phyloP scores from a whole-genome alignment of 1,140 invertebrate species.

The Tetramorium parvispinum region DNA sequence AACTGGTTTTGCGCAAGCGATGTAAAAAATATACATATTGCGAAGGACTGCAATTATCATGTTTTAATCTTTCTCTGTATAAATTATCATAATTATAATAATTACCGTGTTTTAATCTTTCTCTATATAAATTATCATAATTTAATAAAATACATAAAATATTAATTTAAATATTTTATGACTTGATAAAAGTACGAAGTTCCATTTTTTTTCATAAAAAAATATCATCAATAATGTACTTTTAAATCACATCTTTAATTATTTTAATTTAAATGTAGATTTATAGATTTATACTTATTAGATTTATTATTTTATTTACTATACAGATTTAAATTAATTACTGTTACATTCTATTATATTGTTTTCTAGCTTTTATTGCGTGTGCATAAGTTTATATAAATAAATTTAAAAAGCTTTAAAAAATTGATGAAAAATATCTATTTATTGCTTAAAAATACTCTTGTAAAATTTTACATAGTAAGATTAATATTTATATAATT shows the following conservation, averaged over 20 bases:
- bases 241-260: neutral
- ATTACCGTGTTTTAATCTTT: neutral
- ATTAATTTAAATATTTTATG: neutral
- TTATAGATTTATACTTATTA: neutral
- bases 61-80: neutral
- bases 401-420: neutral
- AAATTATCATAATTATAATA: neutral
- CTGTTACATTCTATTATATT: neutral
- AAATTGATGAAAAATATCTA: neutral
- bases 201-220: neutral
- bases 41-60: neutral
- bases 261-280: neutral
- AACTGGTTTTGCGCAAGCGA: neutral
- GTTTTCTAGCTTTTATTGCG: neutral
- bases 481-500: neutral
- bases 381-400: neutral
- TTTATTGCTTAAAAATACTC: neutral
- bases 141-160: neutral
- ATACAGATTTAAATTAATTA: neutral
- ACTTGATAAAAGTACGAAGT: neutral
- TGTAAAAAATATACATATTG: slow-evolving; percentile 5
- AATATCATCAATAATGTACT: neutral
- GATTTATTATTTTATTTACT: neutral
- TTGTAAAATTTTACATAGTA: neutral
- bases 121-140: neutral